Evolutionary conservation across 2,113 vertebrate genomes (phyloP), one percentile per base, ranked within the genome.

Genomic region (Pygoscelis adeliae): DNA sequence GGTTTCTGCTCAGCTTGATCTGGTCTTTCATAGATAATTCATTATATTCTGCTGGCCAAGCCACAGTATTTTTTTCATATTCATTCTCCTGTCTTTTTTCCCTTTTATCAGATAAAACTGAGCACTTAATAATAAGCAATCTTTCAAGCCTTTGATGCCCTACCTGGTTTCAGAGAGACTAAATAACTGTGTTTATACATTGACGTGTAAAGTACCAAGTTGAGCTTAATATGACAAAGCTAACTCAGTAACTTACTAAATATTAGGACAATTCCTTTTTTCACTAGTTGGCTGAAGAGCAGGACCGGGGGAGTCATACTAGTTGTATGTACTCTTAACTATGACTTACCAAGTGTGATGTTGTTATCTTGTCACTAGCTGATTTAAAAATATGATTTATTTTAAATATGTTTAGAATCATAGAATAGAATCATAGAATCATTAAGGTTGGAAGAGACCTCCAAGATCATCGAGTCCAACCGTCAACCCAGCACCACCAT

Each of bases 161-260:
- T 93, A 61, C 9, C 65, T 76, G 46, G 38, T 72, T 92, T 88
- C 73, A 79, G 38, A 89, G 89, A 84, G 23, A 56, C 36, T 83
- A 88, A 88, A 92, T 77, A 92, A 72, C 58, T 87, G 21, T 71
- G 65, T 86, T 91, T 95, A 92, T 69, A 88, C 52, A 36, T 34
- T 73, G 67, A 82, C 67, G 83, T 22, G 19, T 62, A 86, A 85
- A 90, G 16, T 61, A 83, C 13, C 44, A 69, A 77, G 22, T 9
- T 2, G 1, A 81, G 79, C 38, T 88, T 87, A 70, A 50, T 53
- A 89, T n/a, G 55, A 90, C 79, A 93, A 88, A 90, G 67, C 42
- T 81, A 67, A 78, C 56, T 92, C 79, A 59, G 55, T 81, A n/a
- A 95, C 63, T 92, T 89, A 62, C 32, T 83, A 85, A 94, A 87